Evolutionary conservation across 1,140 invertebrate species (phyloP), one percentile per base, ranked within the genome.

Genomic region (Himalopsyche phryganea): DNA sequence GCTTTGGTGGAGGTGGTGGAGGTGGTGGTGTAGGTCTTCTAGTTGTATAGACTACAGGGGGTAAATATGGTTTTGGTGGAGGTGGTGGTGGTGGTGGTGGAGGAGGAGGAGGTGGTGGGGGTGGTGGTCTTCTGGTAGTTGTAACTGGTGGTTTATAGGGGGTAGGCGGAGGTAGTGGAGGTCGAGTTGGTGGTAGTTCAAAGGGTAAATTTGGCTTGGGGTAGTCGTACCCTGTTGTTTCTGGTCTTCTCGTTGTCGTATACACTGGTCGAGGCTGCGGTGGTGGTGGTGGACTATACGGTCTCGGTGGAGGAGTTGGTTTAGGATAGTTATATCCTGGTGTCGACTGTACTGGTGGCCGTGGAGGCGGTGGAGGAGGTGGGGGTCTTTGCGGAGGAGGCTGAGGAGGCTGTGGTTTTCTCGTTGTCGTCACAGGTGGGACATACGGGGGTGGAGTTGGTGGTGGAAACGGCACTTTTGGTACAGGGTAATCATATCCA

Each of bases 131-230:
- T 6, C 17, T 42, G 3, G 13, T 42, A 6, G 41, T 3, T 41
- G 33, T 41, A 23, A 28, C 23, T 28, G 23, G 23, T 28, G 23
- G 23, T 28, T 5, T 5, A 28, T 28, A 28, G 3, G 23, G 23
- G 3, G 3, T 28, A 5, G 23, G 23, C 7, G 23, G 23, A 10
- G 68, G 68, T 66, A 73, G 23, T 5, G 23, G 23, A 28, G 66
- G 62, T 32, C 51, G 59, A 3, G 60, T 51, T 1, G 33, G 48
- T 13, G 23, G 23, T 9, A 28, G 9, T 28, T 28, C 23, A 28
- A 28, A 28, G 3, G 23, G 23, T 3, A 75, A 5, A 28, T 28
- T 28, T 28, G 23, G 23, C 9, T 28, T 28, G 9, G 38, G 38
- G 11, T 40, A 40, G n/a, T 11, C n/a, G 38, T 40, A 40, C n/a